A percentile compares a stretch with the other conserved stretches of the same genome.
Conservation (phyloP, 2,888 invertebrate genomes). For the Lapara coniferarum region DNA sequence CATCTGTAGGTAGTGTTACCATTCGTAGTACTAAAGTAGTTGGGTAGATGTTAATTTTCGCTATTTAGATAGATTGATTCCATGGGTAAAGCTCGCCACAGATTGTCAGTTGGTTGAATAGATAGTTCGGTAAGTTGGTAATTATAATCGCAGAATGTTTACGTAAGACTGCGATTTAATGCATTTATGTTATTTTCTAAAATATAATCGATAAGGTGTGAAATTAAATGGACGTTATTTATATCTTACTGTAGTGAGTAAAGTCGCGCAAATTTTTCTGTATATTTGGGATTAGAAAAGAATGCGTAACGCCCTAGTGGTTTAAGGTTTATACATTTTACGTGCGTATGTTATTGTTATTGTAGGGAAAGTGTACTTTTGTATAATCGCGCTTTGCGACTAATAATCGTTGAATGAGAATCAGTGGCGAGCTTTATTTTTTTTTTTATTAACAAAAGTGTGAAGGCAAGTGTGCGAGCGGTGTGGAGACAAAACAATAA, state of each 20-base stretch:
- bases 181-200: conserved; percentile 21
- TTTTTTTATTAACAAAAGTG: conserved; percentile 33
- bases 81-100: conserved; percentile 37
- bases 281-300: conserved; percentile 5
- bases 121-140: conserved; percentile 3
- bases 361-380: background rate
- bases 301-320: background rate
- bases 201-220: conserved; percentile 5
- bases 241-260: conserved; percentile 1
- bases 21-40: conserved; percentile 43
- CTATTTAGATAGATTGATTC: conserved; percentile 43
- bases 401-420: conserved; percentile 1
- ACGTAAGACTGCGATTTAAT: conserved; percentile 7
- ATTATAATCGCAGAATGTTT: conserved; percentile 2
- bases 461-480: conserved; percentile 58
- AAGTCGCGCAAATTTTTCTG: conserved; percentile 17
- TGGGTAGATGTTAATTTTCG: conserved; percentile 45
- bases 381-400: conserved; percentile 2
- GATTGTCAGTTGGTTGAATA: conserved; percentile 24
- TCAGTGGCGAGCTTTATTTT: conserved; percentile 27
- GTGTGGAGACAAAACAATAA: conserved; percentile 36
- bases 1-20: conserved; percentile 47
- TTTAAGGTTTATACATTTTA: conserved; percentile 4
- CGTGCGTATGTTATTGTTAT: conserved; percentile 1
- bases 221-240: conserved; percentile 12